phyloP scores from a whole-genome alignment of 2,797 vertebrate genomes.

The Podarcis lilfordi region DNA sequence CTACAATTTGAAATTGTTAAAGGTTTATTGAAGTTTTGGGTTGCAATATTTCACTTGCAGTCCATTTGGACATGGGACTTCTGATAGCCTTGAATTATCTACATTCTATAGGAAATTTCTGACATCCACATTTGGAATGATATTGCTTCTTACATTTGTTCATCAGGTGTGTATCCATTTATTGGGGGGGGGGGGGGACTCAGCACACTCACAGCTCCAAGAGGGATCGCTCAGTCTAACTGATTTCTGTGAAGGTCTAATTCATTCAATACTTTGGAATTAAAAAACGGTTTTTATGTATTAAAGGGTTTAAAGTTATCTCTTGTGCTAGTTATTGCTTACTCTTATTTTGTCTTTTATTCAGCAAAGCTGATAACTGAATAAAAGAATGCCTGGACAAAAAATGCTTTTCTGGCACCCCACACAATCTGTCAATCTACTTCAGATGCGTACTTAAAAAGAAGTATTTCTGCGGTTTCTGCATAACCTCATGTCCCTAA shows the following conservation, averaged over 20 bases:
- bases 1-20: background rate
- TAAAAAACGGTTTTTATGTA: conserved; percentile 6
- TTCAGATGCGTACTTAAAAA: background rate
- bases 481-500: background rate
- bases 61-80: background rate
- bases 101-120: background rate
- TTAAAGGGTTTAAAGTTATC: conserved; percentile 3
- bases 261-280: conserved; percentile 15
- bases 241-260: background rate
- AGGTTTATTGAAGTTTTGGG: background rate
- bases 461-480: background rate
- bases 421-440: background rate
- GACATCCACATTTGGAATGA: background rate
- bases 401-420: background rate
- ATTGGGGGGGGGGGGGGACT: background rate
- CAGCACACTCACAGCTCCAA: background rate
- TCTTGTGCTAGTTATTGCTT: conserved; percentile 3
- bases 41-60: background rate
- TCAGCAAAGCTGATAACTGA: background rate
- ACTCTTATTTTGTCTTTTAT: conserved; percentile 6
- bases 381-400: conserved; percentile 1
- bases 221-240: background rate
- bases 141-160: background rate
- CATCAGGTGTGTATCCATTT: background rate
- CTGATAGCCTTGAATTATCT: background rate